Evolutionary conservation across 2,113 vertebrate species (phyloP).

Genomic region (Pangasianodon hypophthalmus): DNA sequence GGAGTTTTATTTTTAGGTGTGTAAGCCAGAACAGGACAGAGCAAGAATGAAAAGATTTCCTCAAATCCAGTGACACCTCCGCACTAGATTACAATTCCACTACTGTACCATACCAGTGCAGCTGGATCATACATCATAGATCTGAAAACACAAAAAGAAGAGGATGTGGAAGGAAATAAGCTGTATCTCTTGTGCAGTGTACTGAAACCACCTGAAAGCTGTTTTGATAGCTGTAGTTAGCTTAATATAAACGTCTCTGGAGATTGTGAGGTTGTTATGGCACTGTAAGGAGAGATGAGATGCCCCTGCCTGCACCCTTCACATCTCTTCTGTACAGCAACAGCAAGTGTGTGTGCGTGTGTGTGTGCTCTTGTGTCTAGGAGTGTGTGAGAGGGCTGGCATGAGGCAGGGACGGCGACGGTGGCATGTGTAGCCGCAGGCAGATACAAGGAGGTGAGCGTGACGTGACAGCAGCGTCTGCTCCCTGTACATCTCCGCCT

Average conservation of each 20-base stretch:
- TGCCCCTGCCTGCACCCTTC: conserved; percentile 14
- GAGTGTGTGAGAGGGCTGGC: background rate
- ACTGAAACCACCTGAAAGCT: conserved; percentile 54
- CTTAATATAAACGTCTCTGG: conserved; percentile 21
- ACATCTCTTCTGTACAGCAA: background rate
- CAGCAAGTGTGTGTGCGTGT: conserved; percentile 20
- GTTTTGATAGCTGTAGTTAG: conserved; percentile 34
- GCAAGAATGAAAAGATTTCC: conserved; percentile 67
- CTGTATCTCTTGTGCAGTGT: conserved; percentile 52
- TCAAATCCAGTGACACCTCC: conserved; percentile 72
- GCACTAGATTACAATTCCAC: conserved; percentile 70
- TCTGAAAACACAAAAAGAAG: conserved; percentile 66
- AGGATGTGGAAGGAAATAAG: conserved; percentile 43
- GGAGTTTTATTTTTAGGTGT: conserved; percentile 49
- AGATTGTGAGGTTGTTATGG: conserved; percentile 6
- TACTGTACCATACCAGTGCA: conserved; percentile 61
- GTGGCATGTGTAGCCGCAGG: conserved; percentile 52
- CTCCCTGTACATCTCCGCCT: conserved; percentile 73
- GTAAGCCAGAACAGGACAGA: conserved; percentile 64
- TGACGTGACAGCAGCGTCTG: conserved; percentile 79
- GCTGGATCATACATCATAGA: conserved; percentile 65
- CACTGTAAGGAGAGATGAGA: background rate
- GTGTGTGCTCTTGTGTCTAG: conserved; percentile 14
- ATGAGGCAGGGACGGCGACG: conserved; percentile 22
- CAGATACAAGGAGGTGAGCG: conserved; percentile 62